These are phyloP conservation scores for Myripristis murdjan DNA, from an alignment of 2,797 vertebrate species.

Conservation along the genomic window DNA sequence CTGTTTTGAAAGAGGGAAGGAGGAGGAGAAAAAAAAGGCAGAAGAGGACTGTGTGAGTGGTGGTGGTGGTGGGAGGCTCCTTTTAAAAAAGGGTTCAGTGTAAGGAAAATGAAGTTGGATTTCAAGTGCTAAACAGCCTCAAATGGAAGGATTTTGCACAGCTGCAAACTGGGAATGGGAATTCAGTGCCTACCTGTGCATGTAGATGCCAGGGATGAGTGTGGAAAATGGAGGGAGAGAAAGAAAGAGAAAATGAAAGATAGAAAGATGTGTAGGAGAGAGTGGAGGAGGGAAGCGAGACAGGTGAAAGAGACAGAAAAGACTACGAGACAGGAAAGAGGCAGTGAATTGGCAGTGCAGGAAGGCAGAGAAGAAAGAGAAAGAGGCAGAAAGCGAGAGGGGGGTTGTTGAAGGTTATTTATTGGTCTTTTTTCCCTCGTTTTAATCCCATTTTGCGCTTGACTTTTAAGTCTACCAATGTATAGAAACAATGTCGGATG, in stretches of 20 bases:
- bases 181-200: conserved; percentile 65
- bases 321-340: conserved; percentile 61
- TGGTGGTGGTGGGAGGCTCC: conserved; percentile 61
- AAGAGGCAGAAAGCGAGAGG: conserved; percentile 44
- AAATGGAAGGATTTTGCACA: conserved; percentile 59
- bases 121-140: conserved; percentile 73
- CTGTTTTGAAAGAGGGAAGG: conserved; percentile 66
- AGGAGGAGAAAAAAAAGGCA: conserved; percentile 12
- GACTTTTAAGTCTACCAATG: conserved; percentile 87
- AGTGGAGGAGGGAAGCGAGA: conserved; percentile 45
- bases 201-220: conserved; percentile 66
- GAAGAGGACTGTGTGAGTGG: not conserved
- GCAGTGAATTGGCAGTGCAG: conserved; percentile 55
- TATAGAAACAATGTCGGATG: conserved; percentile 87
- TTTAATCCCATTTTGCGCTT: conserved; percentile 88
- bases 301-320: conserved; percentile 54
- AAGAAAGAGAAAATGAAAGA: not conserved
- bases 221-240: conserved; percentile 57
- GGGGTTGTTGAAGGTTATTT: conserved; percentile 82
- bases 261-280: conserved; percentile 47
- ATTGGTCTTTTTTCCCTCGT: conserved; percentile 76
- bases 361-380: conserved; percentile 58
- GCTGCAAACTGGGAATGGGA: conserved; percentile 58
- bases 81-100: conserved; percentile 80
- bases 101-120: conserved; percentile 78